Evolutionary conservation across 2,888 invertebrate species (phyloP).

Genomic region (Marronus borbonicus): DNA sequence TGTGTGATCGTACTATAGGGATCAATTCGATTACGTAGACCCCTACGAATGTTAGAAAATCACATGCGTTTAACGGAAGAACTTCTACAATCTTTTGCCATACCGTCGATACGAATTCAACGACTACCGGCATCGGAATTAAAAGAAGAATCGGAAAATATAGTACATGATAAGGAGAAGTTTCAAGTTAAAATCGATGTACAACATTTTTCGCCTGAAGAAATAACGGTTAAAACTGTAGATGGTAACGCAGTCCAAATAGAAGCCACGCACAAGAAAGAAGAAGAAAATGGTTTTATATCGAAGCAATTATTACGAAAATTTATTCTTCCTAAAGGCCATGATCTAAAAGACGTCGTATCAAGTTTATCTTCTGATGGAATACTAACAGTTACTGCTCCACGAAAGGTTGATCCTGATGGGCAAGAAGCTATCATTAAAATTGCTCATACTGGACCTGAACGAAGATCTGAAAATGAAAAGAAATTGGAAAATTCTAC

Average conservation of each 20-base stretch:
- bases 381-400: constrained; percentile 80
- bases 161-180: constrained; percentile 50
- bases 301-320: constrained; percentile 84
- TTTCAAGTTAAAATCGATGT: constrained; percentile 54
- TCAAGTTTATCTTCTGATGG: constrained; percentile 86
- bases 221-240: constrained; percentile 55
- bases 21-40: constrained; percentile 16
- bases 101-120: constrained; percentile 8
- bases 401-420: constrained; percentile 67
- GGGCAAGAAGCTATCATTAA: constrained; percentile 69
- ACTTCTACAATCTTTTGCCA: constrained; percentile 46
- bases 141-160: constrained; percentile 41
- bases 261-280: constrained; percentile 55
- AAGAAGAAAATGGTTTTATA: constrained; percentile 71
- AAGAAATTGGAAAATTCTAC: constrained; percentile 10
- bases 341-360: constrained; percentile 81
- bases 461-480: constrained; percentile 48
- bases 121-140: constrained; percentile 21
- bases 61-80: constrained; percentile 52
- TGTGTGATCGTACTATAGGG: neutral
- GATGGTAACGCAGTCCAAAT: constrained; percentile 52
- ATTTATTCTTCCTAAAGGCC: constrained; percentile 83
- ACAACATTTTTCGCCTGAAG: constrained; percentile 54
- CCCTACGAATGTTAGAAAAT: constrained; percentile 52
- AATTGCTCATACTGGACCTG: constrained; percentile 66